phyloP scores from a whole-genome alignment of 2,888 invertebrate species.

The Lithophane semibrunnea region DNA sequence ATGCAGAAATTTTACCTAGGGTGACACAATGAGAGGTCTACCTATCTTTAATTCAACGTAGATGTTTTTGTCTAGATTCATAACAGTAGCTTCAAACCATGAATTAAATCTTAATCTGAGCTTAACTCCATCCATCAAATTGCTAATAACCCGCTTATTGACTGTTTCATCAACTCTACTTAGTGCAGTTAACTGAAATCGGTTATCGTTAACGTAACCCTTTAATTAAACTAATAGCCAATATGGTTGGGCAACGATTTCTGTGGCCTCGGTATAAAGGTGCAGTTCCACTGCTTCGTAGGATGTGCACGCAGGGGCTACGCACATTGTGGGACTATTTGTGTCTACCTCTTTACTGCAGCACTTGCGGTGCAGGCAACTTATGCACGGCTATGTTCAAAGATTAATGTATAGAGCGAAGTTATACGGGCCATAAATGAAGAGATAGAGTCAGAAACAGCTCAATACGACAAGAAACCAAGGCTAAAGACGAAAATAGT shows the following conservation, averaged over 20 bases:
- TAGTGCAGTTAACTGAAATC: slow-evolving; percentile 37
- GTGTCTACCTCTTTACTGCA: background rate
- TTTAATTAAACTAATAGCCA: slow-evolving; percentile 51
- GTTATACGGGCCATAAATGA: background rate
- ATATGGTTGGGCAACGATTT: slow-evolving; percentile 46
- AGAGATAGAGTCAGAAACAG: background rate
- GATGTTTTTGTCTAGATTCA: background rate
- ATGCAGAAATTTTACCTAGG: background rate
- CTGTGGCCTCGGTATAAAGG: slow-evolving; percentile 25
- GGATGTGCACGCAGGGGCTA: background rate
- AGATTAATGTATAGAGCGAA: background rate
- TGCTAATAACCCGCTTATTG: slow-evolving; percentile 19
- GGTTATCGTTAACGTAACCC: slow-evolving; percentile 35
- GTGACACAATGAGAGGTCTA: background rate
- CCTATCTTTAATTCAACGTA: background rate
- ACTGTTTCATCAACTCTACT: slow-evolving; percentile 42
- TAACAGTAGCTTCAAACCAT: background rate
- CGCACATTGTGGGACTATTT: background rate
- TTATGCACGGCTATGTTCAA: background rate
- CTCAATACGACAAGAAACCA: background rate
- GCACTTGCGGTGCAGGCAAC: background rate
- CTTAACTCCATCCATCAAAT: slow-evolving; percentile 25
- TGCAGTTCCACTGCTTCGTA: slow-evolving; percentile 11
- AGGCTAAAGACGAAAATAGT: background rate
- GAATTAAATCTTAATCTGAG: background rate